A percentile compares a stretch with the other conserved stretches of the same genome.
These are phyloP conservation scores for Otolemur crassicaudatus DNA, from an alignment of 2,797 vertebrate genomes.

Conservation along the genomic window DNA sequence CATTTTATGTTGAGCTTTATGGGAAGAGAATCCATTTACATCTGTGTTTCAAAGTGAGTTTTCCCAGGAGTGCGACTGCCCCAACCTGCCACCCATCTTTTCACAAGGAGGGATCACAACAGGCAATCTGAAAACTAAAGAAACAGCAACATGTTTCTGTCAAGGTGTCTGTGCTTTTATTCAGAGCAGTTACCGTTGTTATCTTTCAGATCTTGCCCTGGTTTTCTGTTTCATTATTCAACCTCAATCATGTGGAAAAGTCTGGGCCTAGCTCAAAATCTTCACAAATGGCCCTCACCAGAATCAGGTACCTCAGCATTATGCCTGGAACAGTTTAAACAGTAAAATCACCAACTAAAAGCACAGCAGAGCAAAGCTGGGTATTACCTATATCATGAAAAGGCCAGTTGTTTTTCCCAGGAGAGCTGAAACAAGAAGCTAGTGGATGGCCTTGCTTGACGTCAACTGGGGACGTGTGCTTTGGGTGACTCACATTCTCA, in stretches of 20 bases:
- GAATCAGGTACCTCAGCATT: background rate
- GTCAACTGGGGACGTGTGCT: background rate
- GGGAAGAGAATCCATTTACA: conserved; percentile 73
- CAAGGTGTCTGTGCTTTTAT: background rate
- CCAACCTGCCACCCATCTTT: conserved; percentile 66
- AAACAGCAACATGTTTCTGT: background rate
- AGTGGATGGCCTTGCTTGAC: background rate
- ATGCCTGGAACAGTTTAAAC: background rate
- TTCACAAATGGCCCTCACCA: background rate
- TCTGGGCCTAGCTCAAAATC: background rate
- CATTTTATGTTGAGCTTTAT: conserved; percentile 80
- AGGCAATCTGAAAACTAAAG: conserved; percentile 54
- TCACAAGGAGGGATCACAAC: conserved; percentile 69
- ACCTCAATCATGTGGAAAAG: background rate
- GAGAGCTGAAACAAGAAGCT: background rate
- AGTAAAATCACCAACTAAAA: background rate
- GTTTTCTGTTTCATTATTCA: background rate
- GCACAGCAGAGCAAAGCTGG: background rate
- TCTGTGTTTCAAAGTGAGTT: conserved; percentile 83
- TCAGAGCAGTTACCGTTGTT: background rate
- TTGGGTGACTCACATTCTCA: background rate
- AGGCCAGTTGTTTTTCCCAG: background rate
- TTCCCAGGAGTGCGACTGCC: conserved; percentile 80
- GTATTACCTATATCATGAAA: background rate
- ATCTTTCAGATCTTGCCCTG: background rate